These are phyloP conservation scores for Pardalotus punctatus DNA, from an alignment of 2,113 vertebrate genomes.

Conservation along the genomic window DNA sequence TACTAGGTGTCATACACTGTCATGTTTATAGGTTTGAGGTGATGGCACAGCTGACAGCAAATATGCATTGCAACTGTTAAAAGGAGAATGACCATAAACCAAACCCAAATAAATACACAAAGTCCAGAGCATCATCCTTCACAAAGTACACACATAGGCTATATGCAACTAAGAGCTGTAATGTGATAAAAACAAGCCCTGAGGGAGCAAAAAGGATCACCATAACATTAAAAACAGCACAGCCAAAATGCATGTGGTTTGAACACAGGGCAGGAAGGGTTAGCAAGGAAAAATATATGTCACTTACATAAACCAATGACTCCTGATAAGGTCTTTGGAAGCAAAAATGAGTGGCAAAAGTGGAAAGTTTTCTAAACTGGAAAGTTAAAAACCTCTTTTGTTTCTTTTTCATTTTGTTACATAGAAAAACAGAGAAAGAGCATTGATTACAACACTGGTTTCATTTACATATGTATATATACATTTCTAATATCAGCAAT, in stretches of 20 bases:
- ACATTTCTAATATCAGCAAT: neutral
- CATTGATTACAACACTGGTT: neutral
- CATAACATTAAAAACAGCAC: neutral
- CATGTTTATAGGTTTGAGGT: neutral
- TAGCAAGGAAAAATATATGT: neutral
- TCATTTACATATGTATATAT: neutral
- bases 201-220: neutral
- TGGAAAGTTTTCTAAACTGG: neutral
- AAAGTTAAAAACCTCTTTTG: neutral
- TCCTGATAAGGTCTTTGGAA: neutral
- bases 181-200: neutral
- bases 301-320: neutral
- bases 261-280: neutral
- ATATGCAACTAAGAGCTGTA: neutral
- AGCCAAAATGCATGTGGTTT: neutral
- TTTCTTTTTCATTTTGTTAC: neutral
- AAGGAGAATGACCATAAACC: neutral
- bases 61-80: neutral
- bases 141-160: neutral
- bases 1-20: neutral
- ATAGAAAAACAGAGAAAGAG: neutral
- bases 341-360: neutral
- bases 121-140: neutral
- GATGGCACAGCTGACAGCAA: neutral
- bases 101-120: neutral